Evolutionary conservation across 2,888 invertebrate species (phyloP), one percentile per base, ranked within the genome.

Genomic region (Opisthograptis luteolata): DNA sequence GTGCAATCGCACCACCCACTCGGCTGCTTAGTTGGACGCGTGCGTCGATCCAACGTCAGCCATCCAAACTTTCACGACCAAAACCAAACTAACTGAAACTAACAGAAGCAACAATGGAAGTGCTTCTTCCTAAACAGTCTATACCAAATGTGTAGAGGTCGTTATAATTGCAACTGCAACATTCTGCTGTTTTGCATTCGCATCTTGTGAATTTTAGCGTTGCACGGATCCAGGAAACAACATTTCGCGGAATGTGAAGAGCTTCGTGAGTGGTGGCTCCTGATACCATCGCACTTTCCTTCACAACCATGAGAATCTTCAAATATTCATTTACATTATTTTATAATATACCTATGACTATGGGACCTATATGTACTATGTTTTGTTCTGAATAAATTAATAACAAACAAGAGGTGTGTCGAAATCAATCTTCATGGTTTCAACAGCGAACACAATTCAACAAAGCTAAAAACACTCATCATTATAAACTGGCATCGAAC

Each of bases 221-320:
- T 59, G 56, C 60, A 56, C 44, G 56, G 58, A 58, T 58, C 55
- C 57, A 60, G 55, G 62, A 68, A 64, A 60, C 60, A 17, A 51
- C 42, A 55, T 63, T 74, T 71, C 68, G 56, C 59, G 71, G 74
- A 79, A 73, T 73, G 70, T 69, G 47, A 64, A 55, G 64, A 72
- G 65, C 68, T 66, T 80, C 76, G 80, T 77, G 78, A 77, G 74
- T 68, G 66, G 65, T 63, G 64, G 58, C 66, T 60, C 34, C 52
- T 69, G 79, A 81, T 81, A 71, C 61, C 64, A 81, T 81, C 79
- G 58, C 60, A 64, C 70, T 73, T 74, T 74, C 68, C 66, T 75
- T 68, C 54, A 54, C 55, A 35, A 24, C 58, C 60, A 58, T 62
- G 64, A 64, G 66, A 64, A 71, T 70, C 68, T 63, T 74, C 60